phyloP scores from a whole-genome alignment of 2,888 invertebrate species.

The Perdita meconis region DNA sequence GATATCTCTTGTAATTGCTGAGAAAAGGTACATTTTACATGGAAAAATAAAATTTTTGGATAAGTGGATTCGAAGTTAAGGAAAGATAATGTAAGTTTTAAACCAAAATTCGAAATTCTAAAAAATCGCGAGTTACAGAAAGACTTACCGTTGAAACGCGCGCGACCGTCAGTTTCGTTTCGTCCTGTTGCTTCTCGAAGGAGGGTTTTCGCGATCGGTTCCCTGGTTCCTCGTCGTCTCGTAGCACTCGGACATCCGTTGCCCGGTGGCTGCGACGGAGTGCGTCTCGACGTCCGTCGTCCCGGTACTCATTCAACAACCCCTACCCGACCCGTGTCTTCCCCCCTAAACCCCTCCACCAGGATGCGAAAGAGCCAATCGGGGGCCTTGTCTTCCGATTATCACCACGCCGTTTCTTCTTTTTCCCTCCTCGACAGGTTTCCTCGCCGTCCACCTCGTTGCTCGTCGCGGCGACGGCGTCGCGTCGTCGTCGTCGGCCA shows the following conservation, averaged over 20 bases:
- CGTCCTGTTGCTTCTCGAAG: conserved; percentile 11
- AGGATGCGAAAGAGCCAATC: conserved; percentile 68
- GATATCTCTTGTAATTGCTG: no score
- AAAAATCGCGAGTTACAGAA: neutral
- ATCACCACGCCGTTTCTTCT: neutral
- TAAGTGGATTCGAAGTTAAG: no score
- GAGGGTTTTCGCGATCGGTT: neutral
- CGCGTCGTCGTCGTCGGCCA: neutral
- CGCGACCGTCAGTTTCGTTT: conserved; percentile 57
- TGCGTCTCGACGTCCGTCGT: conserved; percentile 75
- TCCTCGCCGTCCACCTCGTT: neutral
- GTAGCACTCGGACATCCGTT: conserved; percentile 55
- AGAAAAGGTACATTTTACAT: no score
- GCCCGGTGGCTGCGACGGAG: conserved; percentile 74
- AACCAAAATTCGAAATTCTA: no score
- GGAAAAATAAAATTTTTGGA: no score
- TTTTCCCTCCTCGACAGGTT: neutral
- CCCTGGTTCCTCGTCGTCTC: conserved; percentile 20
- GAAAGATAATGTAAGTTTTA: no score
- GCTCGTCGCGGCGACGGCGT: neutral
- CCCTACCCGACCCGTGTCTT: conserved; percentile 74
- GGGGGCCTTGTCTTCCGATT: conserved; percentile 37
- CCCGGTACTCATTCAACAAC: conserved; percentile 80
- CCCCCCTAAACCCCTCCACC: conserved; percentile 64
- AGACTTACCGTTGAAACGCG: conserved; percentile 53